Evolutionary conservation across 1,140 invertebrate species (phyloP).

Genomic region (Drosophila bocqueti): DNA sequence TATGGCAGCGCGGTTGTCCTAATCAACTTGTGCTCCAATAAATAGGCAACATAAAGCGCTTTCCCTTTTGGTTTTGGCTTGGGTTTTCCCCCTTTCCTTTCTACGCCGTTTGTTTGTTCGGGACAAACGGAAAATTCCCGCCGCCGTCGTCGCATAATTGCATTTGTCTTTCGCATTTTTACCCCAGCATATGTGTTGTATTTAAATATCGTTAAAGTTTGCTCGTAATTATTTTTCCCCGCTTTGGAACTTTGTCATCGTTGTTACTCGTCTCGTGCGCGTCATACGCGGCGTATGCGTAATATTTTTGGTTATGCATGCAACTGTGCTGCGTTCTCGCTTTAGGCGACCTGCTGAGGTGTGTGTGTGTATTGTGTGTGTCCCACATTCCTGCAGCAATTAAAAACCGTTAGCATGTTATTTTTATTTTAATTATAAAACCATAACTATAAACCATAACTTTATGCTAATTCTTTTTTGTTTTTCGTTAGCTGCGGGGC

Average conservation of each 20-base stretch:
- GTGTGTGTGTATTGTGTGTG: constrained; percentile 35
- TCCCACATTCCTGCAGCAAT: constrained; percentile 61
- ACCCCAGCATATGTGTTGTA: constrained; percentile 27
- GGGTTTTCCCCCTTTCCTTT: constrained; percentile 5
- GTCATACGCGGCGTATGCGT: constrained; percentile 67
- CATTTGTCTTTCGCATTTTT: constrained; percentile 62
- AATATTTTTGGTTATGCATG: constrained; percentile 71
- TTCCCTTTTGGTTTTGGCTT: background rate
- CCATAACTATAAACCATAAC: constrained; percentile 64
- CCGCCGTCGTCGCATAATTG: constrained; percentile 50
- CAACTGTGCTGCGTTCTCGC: constrained; percentile 34
- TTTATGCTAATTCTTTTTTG: constrained; percentile 54
- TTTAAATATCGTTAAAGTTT: constrained; percentile 71
- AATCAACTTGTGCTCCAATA: constrained; percentile 62
- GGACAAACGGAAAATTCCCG: constrained; percentile 23
- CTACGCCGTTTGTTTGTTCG: constrained; percentile 40
- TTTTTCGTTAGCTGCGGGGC: constrained; percentile 16
- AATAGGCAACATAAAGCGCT: constrained; percentile 56
- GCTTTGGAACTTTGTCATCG: constrained; percentile 60
- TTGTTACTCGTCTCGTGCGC: constrained; percentile 20
- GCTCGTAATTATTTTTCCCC: constrained; percentile 66
- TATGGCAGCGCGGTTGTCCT: constrained; percentile 39
- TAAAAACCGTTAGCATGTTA: constrained; percentile 52
- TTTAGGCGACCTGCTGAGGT: constrained; percentile 20
- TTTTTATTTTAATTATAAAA: constrained; percentile 74